A percentile compares a stretch with the other conserved stretches of the same genome.
phyloP scores from a whole-genome alignment of 2,797 vertebrate species.

The Limnodromus scolopaceus region DNA sequence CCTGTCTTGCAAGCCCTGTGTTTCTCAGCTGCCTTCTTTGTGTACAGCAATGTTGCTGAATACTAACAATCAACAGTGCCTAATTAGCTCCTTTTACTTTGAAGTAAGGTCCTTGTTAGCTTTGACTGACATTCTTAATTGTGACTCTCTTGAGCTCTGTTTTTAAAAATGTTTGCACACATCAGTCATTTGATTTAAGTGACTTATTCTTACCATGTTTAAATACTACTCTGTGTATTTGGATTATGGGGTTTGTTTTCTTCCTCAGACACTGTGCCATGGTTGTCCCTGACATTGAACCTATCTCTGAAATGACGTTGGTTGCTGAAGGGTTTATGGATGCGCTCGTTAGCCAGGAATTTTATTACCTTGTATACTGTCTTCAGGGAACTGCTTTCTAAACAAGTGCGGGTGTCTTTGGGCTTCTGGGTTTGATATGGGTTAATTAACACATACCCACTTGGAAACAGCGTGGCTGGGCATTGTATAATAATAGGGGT shows the following conservation, averaged over 20 bases:
- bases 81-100: constrained; percentile 46
- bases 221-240: constrained; percentile 9
- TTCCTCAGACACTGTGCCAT: constrained; percentile 83
- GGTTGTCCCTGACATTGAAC: constrained; percentile 86
- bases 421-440: neutral
- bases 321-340: constrained; percentile 86
- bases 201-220: neutral
- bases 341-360: constrained; percentile 81
- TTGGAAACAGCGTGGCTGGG: neutral
- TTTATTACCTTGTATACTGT: constrained; percentile 84
- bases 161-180: constrained; percentile 50
- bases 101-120: constrained; percentile 33
- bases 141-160: constrained; percentile 15
- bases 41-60: neutral
- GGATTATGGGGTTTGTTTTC: neutral
- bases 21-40: neutral
- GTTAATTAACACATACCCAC: neutral
- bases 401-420: constrained; percentile 78
- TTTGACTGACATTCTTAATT: constrained; percentile 66
- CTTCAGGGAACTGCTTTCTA: constrained; percentile 87
- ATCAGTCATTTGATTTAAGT: constrained; percentile 18
- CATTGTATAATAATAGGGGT: neutral
- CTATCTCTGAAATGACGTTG: constrained; percentile 90
- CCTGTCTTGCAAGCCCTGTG: neutral
- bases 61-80: constrained; percentile 10